phyloP scores from a whole-genome alignment of 2,888 invertebrate genomes.

The Nysson spinosus region DNA sequence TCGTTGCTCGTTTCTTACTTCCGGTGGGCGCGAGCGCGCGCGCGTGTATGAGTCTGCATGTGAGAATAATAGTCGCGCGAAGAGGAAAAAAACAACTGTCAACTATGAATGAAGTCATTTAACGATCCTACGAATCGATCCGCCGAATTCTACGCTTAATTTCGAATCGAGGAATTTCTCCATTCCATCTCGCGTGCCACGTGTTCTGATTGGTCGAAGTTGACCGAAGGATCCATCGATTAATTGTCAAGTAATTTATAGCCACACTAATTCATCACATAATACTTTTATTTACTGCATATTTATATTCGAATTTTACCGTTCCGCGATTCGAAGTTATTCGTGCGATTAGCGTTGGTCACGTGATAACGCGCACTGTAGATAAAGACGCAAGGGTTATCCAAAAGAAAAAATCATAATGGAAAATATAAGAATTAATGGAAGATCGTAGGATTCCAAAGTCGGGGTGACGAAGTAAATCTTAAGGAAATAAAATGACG shows the following conservation, averaged over 20 bases:
- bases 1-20: constrained; percentile 26
- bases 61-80: constrained; percentile 4
- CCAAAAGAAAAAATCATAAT: neutral
- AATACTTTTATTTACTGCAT: too few relatives aligned
- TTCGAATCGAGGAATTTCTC: too few relatives aligned
- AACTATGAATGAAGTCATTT: too few relatives aligned
- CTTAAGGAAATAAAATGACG: constrained; percentile 38
- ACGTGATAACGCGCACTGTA: constrained; percentile 20
- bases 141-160: too few relatives aligned
- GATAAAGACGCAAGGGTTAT: constrained; percentile 14
- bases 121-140: too few relatives aligned
- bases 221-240: too few relatives aligned
- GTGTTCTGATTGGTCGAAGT: too few relatives aligned
- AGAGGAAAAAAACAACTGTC: too few relatives aligned
- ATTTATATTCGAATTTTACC: too few relatives aligned
- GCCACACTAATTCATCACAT: too few relatives aligned
- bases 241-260: too few relatives aligned
- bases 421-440: neutral
- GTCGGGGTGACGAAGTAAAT: constrained; percentile 26
- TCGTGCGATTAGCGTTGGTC: neutral
- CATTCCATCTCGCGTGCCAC: too few relatives aligned
- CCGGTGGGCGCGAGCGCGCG: neutral
- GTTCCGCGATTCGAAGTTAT: constrained; percentile 1
- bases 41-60: constrained; percentile 5
- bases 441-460: constrained; percentile 18